Base-by-base conservation (phyloP, 2,888 invertebrate species). In the Ormia ochracea region DNA sequence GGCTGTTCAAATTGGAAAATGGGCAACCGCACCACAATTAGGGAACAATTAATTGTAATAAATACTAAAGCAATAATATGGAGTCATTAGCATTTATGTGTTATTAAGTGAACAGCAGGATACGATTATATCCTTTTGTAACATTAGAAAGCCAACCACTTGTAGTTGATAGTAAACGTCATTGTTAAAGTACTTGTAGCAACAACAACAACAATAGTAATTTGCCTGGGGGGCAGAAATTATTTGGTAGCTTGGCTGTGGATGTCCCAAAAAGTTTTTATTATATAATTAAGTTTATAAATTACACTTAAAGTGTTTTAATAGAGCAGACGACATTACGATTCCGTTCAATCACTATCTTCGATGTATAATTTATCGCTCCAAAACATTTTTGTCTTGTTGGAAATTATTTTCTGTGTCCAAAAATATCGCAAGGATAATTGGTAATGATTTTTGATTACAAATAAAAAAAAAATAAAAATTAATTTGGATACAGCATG, bases 1-100 rank as follows among this genome's bases (percentile, higher is more conserved):
- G 87, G 86, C 82, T 87, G 31, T 61, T 70, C 28, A 65, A 86
- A 17, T 52, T 87, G 74, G 87, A 87, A 50, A 75, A 65, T 10
- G 59, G 82, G 1, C 73, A 82, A 38, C 41, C 17, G 3, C 43
- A 38, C 1, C n/a, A 17, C 9, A 19, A 23, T 31, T 19, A 17
- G 17, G 43, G 6, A 10, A n/a, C 23, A 26, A 28, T 0, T 28
- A 56, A 65, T 19, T 38, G n/a, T 14, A 48, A 45, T 17, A 65
- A 45, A 54, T 54, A n/a, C 9, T 23, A 61, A 43, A 1, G 19
- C 23, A 43, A n/a, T 12, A 31, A 72, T n/a, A 21, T 31, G 14
- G 14, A 12, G 7, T 17, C 19, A 61, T 21, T n/a, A n/a, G 14
- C 28, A 31, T 5, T 31, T 10, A 14, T 3, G 10, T 31, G 31